Conservation (phyloP, 2,113 vertebrate species). For the Lipophrys pholis region DNA sequence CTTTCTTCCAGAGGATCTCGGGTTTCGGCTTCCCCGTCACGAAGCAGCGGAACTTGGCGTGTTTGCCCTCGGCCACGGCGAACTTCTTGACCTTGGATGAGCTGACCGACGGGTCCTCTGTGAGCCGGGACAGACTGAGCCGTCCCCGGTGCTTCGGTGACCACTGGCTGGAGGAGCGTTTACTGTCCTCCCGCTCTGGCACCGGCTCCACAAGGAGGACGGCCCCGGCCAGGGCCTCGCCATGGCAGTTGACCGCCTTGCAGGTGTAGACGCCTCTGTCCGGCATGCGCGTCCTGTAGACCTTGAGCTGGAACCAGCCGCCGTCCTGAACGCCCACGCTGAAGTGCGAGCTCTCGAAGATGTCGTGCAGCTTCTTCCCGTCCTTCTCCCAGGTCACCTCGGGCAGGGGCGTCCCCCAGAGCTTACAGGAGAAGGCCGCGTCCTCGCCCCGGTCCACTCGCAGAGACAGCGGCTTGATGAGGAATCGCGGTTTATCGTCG, state of each 20-base stretch:
- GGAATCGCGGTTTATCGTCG: slow-evolving; percentile 81
- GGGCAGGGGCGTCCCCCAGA: slow-evolving; percentile 85
- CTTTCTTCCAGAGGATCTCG: slow-evolving; percentile 95
- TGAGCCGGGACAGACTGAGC: slow-evolving; percentile 13
- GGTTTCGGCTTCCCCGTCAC: slow-evolving; percentile 97
- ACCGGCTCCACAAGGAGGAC: slow-evolving; percentile 88
- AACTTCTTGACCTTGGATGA: slow-evolving; percentile 87
- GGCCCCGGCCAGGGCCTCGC: slow-evolving; percentile 86
- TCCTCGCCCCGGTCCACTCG: slow-evolving; percentile 88
- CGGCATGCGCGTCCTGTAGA: slow-evolving; percentile 84
- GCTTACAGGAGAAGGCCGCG: slow-evolving; percentile 87
- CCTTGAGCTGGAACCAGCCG: slow-evolving; percentile 88
- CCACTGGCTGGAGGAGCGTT: slow-evolving; percentile 61
- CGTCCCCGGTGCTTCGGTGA: slow-evolving; percentile 64
- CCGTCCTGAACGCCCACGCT: slow-evolving; percentile 76
- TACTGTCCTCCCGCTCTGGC: slow-evolving; percentile 51
- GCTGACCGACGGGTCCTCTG: slow-evolving; percentile 59
- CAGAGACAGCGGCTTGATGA: slow-evolving; percentile 87
- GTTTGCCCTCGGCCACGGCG: slow-evolving; percentile 90
- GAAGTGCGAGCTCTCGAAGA: slow-evolving; percentile 93
- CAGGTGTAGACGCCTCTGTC: slow-evolving; percentile 94
- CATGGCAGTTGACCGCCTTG: slow-evolving; percentile 85
- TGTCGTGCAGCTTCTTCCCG: slow-evolving; percentile 87
- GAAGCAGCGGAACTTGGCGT: slow-evolving; percentile 96
- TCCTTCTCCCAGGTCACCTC: slow-evolving; percentile 92